phyloP scores from a whole-genome alignment of 2,888 invertebrate genomes.

The Drosophila neonasuta region DNA sequence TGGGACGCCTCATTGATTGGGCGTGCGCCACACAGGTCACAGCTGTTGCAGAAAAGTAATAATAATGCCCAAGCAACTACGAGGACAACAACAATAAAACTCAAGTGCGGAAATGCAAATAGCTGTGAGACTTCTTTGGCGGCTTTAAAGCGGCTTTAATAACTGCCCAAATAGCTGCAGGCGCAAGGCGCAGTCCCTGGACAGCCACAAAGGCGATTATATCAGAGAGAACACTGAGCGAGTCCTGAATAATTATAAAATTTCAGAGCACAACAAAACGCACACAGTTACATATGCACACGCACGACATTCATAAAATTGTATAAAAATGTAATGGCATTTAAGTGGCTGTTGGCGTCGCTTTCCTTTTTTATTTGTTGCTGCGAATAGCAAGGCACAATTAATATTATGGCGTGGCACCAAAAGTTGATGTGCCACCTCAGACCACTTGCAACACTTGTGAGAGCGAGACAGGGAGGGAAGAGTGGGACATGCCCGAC shows the following conservation, averaged over 20 bases:
- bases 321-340: conserved; percentile 77
- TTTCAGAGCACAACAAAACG: conserved; percentile 43
- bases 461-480: conserved; percentile 2
- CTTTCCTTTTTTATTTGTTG: conserved; percentile 30
- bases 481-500: conserved; percentile 20
- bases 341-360: conserved; percentile 72
- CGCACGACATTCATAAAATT: conserved; percentile 59
- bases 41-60: conserved; percentile 58
- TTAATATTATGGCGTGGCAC: conserved; percentile 82
- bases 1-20: conserved; percentile 49
- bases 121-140: conserved; percentile 31
- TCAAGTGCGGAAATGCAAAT: conserved; percentile 60
- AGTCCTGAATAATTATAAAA: conserved; percentile 77
- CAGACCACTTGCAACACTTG: conserved; percentile 34
- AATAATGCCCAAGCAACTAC: conserved; percentile 43
- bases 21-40: conserved; percentile 26
- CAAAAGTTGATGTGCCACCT: conserved; percentile 70
- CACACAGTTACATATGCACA: conserved; percentile 25
- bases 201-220: conserved; percentile 59
- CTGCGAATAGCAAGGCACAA: conserved; percentile 64
- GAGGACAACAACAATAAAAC: conserved; percentile 32
- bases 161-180: conserved; percentile 63
- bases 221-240: conserved; percentile 22
- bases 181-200: conserved; percentile 20
- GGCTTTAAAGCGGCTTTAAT: conserved; percentile 52